Base-by-base conservation (phyloP, 2,888 invertebrate genomes). In the Epinotia bilunana region DNA sequence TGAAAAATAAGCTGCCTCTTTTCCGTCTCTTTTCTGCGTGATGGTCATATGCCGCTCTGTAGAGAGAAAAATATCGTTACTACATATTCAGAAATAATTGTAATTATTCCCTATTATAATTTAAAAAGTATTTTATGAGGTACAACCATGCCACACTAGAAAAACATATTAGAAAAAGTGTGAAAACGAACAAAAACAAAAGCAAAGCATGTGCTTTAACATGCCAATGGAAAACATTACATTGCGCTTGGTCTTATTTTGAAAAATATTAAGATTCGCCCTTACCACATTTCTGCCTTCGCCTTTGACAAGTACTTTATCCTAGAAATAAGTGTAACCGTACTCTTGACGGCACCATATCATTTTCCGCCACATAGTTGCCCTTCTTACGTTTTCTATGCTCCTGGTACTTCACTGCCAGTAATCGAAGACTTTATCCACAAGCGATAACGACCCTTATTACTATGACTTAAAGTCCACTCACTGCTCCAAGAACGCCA, bases 1-100 rank as follows among this genome's bases (percentile, higher is more conserved):
- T 96, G 88, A 98, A 98, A 95, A 98, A 98, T 76, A 98, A 92
- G 80, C 98, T 98, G 72, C 98, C 98, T 69, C 98, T 95, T 93
- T 98, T 98, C 81, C 98, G 95, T 83, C 98, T 94, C 87, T 98
- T 98, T 85, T 97, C 97, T 23, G 97, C 96, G 86, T 97, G 97
- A 84, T 97, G 96, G 84, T 96, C 96, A 81, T 96, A 95, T 49
- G 95, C 92, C 82, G 95, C 95, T 86, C 95, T 95, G 91, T 81
- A 85, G 81, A 65, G 9, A 83, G 78, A 81, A 73, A 80, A 65
- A 74, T 67, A 11, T 9, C 11, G 16, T 46, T 18, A 69, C 12
- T 12, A 46, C 57, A 6, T 20, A 20, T 49, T 39, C 62, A 64
- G 23, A 49, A 1, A n/a, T 16, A 1, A 49, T 49, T 49, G 16